Evolutionary conservation across 2,113 vertebrate species (phyloP), one percentile per base, ranked within the genome.

Genomic region (Agapornis roseicollis): DNA sequence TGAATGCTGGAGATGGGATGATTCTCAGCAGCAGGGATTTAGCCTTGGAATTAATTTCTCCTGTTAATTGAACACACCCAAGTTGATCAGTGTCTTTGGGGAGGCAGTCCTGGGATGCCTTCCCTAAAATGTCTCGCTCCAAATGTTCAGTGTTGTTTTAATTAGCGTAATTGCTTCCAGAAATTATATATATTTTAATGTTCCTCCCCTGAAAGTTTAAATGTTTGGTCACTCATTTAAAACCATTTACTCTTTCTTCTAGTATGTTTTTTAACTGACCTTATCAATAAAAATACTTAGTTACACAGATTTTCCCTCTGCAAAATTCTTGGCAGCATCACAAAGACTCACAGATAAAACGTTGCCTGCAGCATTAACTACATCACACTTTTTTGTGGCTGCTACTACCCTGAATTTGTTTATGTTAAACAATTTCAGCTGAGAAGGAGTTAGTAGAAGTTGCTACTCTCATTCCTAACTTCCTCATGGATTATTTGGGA

Each of bases 101-200:
- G 52, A 85, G 69, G 41, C 56, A 60, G 37, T 92, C 92, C 66
- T 89, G 83, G 65, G 90, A 71, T 52, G 47, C 39, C 22, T 87
- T 87, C 83, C 27, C 44, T 89, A 65, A 90, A 86, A 86, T 61
- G 5, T 86, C 35, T 84, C 44, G 25, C 61, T 94, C 86, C 80
- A 78, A 90, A 80, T 56, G 16, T 42, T 88, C 55, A 71, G 39
- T 64, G 52, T 90, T 90, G 90, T 90, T 94, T 90, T 90, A 94
- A 94, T 90, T 90, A 94, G 29, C 69, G 18, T 84, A 96, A 93
- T 92, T 90, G 89, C 81, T 96, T 91, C 83, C 93, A 96, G 83
- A 93, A 61, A 60, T 72, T 60, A 9, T n/a, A 27, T 61, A 35
- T 84, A 50, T 72, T 90, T 92, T 13, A 71, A 37, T 81, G 60